A percentile compares a stretch with the other conserved stretches of the same genome.
These are phyloP conservation scores for Zaprionus ornatus DNA, from an alignment of 1,140 invertebrate genomes.

Conservation along the genomic window DNA sequence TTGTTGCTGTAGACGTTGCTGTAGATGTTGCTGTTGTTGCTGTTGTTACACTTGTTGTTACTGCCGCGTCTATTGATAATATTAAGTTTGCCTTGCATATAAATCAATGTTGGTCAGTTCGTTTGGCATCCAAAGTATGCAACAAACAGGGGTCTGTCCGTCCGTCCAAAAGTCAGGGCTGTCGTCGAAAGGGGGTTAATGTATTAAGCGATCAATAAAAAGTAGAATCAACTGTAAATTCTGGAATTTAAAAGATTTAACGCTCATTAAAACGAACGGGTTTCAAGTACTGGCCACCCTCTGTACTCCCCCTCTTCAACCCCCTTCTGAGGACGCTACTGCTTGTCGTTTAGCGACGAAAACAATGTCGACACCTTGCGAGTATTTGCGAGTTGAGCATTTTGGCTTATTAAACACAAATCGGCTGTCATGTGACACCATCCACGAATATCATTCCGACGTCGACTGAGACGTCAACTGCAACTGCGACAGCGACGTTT, in stretches of 20 bases:
- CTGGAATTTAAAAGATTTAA: not conserved
- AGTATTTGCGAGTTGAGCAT: conserved; percentile 35
- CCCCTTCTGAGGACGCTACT: conserved; percentile 17
- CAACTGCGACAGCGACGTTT: not conserved
- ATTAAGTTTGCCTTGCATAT: conserved; percentile 77
- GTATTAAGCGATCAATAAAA: not conserved
- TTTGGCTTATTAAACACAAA: conserved; percentile 70
- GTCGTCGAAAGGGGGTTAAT: conserved; percentile 26
- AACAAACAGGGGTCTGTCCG: conserved; percentile 14
- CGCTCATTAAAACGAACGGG: not conserved
- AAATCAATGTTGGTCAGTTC: conserved; percentile 77
- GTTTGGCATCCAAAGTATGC: conserved; percentile 75
- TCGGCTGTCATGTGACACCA: conserved; percentile 70
- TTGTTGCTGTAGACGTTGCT: conserved; percentile 25
- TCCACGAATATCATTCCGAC: conserved; percentile 18
- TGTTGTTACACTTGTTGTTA: conserved; percentile 40
- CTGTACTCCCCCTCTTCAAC: not conserved
- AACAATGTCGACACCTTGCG: conserved; percentile 55
- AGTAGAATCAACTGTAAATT: not conserved
- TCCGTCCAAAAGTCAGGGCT: conserved; percentile 28
- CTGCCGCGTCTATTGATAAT: conserved; percentile 69
- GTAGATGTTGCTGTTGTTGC: conserved; percentile 39
- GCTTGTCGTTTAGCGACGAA: conserved; percentile 11
- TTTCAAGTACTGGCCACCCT: not conserved
- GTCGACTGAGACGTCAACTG: not conserved